Evolutionary conservation across 2,113 vertebrate genomes (phyloP).

Genomic region (Aix galericulata): DNA sequence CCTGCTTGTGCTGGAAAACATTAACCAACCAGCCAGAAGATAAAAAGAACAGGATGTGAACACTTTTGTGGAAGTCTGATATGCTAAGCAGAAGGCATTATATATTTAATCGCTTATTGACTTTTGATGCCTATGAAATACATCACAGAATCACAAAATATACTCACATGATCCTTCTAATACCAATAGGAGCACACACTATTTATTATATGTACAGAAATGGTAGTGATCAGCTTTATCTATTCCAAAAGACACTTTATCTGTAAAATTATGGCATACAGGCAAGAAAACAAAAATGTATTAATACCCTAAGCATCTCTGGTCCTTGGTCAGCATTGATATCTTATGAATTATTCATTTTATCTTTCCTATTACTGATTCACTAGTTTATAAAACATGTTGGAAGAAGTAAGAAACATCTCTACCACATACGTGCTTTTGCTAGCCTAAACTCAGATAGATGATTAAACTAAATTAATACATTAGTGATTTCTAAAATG

Average conservation of each 20-base stretch:
- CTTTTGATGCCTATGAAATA: background rate
- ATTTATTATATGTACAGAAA: background rate
- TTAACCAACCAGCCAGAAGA: background rate
- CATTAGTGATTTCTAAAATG: conserved; percentile 7
- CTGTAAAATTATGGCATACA: background rate
- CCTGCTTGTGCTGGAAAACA: conserved; percentile 10
- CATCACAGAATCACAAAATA: background rate
- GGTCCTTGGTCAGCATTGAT: background rate
- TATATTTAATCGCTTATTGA: conserved; percentile 1
- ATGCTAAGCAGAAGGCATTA: background rate
- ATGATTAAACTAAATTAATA: conserved; percentile 20
- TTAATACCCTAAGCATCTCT: background rate
- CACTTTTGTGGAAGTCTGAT: background rate
- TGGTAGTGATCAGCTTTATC: background rate
- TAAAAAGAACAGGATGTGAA: background rate
- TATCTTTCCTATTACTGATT: background rate
- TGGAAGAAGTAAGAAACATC: background rate
- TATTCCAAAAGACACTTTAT: background rate
- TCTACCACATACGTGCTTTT: background rate
- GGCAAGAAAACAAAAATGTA: background rate
- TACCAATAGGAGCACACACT: background rate
- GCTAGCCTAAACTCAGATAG: background rate
- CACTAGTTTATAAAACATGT: background rate
- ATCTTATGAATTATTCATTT: conserved; percentile 1
- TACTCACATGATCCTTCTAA: background rate